Evolutionary conservation across 2,113 vertebrate species (phyloP), one percentile per base, ranked within the genome.

Genomic region (Neopipo cinnamomea): DNA sequence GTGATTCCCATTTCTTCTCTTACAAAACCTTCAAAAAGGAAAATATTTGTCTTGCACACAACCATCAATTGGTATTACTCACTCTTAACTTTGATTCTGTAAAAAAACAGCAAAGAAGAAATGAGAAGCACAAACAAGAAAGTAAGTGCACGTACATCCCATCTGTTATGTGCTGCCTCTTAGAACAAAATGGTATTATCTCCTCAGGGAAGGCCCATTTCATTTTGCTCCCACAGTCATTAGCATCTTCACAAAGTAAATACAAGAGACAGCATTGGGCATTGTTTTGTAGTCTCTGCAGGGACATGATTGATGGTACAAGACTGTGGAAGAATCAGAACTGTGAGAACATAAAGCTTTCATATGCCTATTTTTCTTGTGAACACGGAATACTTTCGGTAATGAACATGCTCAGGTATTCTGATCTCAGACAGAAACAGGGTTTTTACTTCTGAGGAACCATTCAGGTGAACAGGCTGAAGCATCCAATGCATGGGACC

Each of bases 181-280:
- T 66, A 53, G 81, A 95, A 93, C n/a, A 70, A 89, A 94, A 82
- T 31, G 28, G 39, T 68, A 67, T 79, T 89, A 55, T 76, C 67
- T 95, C 78, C 91, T 90, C 46, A 59, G 89, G 58, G 70, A 91
- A 85, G 55, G 72, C 37, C 31, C 25, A 47, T 59, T 91, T 76
- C 41, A 58, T 93, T 70, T 85, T 8, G 23, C 49, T 73, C 53
- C 39, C 55, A 73, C 22, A 83, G 55, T 74, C 90, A 80, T 55
- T 86, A 89, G 30, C 58, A 93, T 76, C 63, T 74, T 88, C 79
- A 79, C 42, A 61, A 83, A 91, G 31, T 66, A 93, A 93, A 74
- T 83, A 53, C 14, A 59, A 78, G 59, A 77, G 37, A 47, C 28
- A 85, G 59, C 63, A 24, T 0, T 46, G 33, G 44, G 35, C 65